A percentile compares a stretch with the other conserved stretches of the same genome.
Evolutionary conservation across 2,113 vertebrate genomes (phyloP).

Genomic region (Eptesicus fuscus): DNA sequence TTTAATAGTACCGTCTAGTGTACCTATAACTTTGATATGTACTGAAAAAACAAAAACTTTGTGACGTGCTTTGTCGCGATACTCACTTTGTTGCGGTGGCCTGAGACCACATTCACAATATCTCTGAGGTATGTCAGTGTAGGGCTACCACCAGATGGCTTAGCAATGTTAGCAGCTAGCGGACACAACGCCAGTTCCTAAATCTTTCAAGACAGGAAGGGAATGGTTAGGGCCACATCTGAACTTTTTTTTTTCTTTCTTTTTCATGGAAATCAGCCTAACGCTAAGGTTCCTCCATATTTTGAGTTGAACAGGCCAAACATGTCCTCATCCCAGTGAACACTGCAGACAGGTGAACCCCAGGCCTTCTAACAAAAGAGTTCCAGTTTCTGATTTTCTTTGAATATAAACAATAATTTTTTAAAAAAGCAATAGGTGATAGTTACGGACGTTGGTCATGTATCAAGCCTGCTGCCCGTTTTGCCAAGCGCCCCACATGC

Average conservation of each 20-base stretch:
- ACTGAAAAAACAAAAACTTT: not conserved
- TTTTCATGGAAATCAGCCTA: not conserved
- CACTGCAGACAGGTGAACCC: not conserved
- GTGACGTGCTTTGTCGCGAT: not conserved
- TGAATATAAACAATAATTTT: not conserved
- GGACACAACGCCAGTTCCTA: not conserved
- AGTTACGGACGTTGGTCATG: not conserved
- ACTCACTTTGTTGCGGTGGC: not conserved
- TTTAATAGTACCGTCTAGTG: not conserved
- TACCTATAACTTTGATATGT: not conserved
- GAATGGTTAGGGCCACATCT: not conserved
- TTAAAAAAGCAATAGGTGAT: not conserved
- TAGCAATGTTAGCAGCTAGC: not conserved
- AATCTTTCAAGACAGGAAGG: not conserved
- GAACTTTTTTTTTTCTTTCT: not conserved
- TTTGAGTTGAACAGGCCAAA: not conserved
- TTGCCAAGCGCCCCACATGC: not conserved
- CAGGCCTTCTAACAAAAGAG: not conserved
- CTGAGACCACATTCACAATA: not conserved
- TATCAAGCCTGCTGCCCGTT: not conserved
- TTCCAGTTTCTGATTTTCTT: not conserved
- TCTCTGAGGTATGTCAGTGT: not conserved
- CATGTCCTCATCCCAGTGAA: not conserved
- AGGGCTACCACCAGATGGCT: slow-evolving; percentile 4
- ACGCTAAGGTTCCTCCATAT: not conserved